phyloP scores from a whole-genome alignment of 1,140 invertebrate species.

The Mesaphorura yosii region DNA sequence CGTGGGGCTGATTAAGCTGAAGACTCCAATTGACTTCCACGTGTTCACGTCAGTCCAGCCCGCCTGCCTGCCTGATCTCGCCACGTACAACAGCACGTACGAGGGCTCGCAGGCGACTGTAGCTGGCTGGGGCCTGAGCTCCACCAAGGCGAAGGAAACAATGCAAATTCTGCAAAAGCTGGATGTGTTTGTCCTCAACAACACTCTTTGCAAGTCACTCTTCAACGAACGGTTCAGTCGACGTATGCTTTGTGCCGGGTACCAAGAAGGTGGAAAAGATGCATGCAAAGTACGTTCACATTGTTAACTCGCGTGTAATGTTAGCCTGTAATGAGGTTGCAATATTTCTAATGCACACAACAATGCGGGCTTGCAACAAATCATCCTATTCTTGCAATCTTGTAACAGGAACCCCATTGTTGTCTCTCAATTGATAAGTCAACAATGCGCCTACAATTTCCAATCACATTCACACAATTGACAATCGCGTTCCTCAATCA shows the following conservation, averaged over 20 bases:
- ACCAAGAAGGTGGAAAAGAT: conserved; percentile 23
- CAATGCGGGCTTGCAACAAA: no score
- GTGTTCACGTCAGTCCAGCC: conserved; percentile 9
- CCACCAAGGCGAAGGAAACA: conserved; percentile 4
- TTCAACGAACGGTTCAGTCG: conserved; percentile 17
- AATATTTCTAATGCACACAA: no score
- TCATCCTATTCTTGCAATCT: no score
- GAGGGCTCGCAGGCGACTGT: neutral
- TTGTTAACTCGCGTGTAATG: no score
- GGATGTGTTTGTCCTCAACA: conserved; percentile 16
- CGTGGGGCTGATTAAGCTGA: conserved; percentile 13
- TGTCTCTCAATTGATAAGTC: no score
- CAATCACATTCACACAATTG: no score
- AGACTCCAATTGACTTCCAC: neutral
- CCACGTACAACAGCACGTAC: conserved; percentile 6
- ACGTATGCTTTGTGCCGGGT: conserved; percentile 30
- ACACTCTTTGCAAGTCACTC: conserved; percentile 11
- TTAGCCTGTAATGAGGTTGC: no score
- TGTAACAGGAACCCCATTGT: no score
- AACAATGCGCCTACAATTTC: no score
- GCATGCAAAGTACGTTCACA: conserved; percentile 28
- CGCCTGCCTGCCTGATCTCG: conserved; percentile 22
- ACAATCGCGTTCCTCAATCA: no score
- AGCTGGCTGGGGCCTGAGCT: conserved; percentile 15
- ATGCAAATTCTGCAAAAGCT: conserved; percentile 25